Base-by-base conservation (phyloP, 2,888 invertebrate species). In the Eustalomyia histrio region DNA sequence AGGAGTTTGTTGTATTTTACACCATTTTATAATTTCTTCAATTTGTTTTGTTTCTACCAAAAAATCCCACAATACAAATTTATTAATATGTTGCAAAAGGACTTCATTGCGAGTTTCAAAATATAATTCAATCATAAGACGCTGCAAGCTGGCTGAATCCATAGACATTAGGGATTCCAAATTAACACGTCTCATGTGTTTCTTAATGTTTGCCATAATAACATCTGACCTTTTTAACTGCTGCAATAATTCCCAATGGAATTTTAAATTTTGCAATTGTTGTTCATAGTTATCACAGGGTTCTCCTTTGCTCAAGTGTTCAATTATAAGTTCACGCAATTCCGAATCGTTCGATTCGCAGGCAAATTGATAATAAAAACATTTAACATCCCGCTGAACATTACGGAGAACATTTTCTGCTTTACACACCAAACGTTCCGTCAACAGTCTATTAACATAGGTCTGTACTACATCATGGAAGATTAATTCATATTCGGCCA, bases 271-370 rank as follows among this genome's bases (percentile, higher is more conserved):
- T 0, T 83, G 79, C 65, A 86, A 84, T 50, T 88, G 86, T 16
- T 86, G 80, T 16, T 87, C 87, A 43, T 86, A 90, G 14, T 73
- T 61, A 10, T 84, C 83, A 9, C 84, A 79, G 17, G 92, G 90
- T 10, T 90, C 89, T 35, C 91, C 90, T 80, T 92, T 93, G 55
- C 92, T 91, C 76, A 96, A 89, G 87, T 95, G 93, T 64, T 93
- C 92, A 17, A 94, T 92, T 83, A 95, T 92, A 84, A 94, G 93
- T 84, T 94, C 93, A 85, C 94, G 92, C 63, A 94, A 90, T 35
- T 90, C 90, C n/a, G 83, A 84, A 80, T 92, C 92, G 81, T 94
- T 92, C 50, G 94, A 93, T 61, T 92, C 92, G 82, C 92, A 88
- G 16, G 94, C 94, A 57, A 94, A 90, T 73, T 91, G 90, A 65